Evolutionary conservation across 2,888 invertebrate species (phyloP), one percentile per base, ranked within the genome.

Genomic region (Pachymerium ferrugineum): DNA sequence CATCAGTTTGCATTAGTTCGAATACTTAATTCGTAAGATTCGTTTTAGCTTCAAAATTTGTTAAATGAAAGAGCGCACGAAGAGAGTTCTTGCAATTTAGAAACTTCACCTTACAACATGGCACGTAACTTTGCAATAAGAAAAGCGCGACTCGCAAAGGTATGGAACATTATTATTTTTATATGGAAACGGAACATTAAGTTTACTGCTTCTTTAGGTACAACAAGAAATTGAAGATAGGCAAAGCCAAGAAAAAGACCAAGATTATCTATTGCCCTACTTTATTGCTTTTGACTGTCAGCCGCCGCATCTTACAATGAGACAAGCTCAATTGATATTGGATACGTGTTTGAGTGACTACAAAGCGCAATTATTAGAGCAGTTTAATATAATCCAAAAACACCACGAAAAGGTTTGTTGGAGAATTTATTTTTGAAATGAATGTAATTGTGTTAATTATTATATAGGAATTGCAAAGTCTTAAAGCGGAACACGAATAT

Each of bases 161-260:
- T 68, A 68, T 25, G 12, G 3, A n/a, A n/a, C n/a, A n/a, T n/a
- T 28, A 6, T 5, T 29, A 28, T 28, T 29, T 30, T 28, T 68
- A 25, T n/a, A 68, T 3, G 19, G 25, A 68, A 2, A 16, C 62
- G n/a, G 30, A 16, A 19, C 3, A 16, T 67, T 10, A 22, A 19
- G 14, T 67, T 25, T 12, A 28, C 8, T 68, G 3, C n/a, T 29
- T 25, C n/a, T 70, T 19, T 70, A 70, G 70, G 2, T 30, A n/a
- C 70, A 35, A 16, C 30, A 70, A 70, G 70, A 70, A 70, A 29
- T 70, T 10, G 70, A 70, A 35, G 70, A 70, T 22, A n/a, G 31
- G n/a, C 70, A 16, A 14, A 70, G 35, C 19, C 33, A 70, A 35
- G 70, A 70, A 12, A 70, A 70, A 19, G 70, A 70, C 5, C 35